Evolutionary conservation across 2,113 vertebrate genomes (phyloP).

Genomic region (Protobothrops mucrosquamatus): DNA sequence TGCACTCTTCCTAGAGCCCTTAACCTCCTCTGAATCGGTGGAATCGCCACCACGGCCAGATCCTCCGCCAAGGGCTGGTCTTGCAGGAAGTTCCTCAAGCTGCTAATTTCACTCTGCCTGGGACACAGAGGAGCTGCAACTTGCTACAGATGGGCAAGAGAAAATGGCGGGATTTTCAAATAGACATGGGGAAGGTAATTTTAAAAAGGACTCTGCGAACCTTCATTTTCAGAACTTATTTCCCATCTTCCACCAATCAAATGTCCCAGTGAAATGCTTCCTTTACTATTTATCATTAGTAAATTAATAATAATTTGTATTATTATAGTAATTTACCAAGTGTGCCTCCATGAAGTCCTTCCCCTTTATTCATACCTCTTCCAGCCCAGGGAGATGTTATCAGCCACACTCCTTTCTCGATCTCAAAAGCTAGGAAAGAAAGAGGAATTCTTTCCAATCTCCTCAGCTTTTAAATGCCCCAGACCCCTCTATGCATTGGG

Average conservation of each 20-base stretch:
- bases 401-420: no score
- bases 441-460: neutral
- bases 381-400: no score
- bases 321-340: neutral
- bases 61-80: neutral
- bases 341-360: neutral
- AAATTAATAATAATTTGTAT: no score
- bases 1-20: neutral
- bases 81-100: neutral
- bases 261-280: neutral
- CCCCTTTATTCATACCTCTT: no score
- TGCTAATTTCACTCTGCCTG: no score
- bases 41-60: neutral
- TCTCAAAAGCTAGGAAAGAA: no score
- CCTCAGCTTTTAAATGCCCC: neutral
- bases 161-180: neutral
- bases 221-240: neutral
- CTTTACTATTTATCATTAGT: neutral
- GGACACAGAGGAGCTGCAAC: neutral
- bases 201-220: no score
- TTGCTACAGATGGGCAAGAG: neutral
- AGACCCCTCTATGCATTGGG: neutral
- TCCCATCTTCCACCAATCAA: conserved; percentile 13
- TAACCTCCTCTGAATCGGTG: neutral
- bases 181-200: neutral